These are phyloP conservation scores for Adelognathus sp. DNA, from an alignment of 2,888 invertebrate species.

Conservation along the genomic window DNA sequence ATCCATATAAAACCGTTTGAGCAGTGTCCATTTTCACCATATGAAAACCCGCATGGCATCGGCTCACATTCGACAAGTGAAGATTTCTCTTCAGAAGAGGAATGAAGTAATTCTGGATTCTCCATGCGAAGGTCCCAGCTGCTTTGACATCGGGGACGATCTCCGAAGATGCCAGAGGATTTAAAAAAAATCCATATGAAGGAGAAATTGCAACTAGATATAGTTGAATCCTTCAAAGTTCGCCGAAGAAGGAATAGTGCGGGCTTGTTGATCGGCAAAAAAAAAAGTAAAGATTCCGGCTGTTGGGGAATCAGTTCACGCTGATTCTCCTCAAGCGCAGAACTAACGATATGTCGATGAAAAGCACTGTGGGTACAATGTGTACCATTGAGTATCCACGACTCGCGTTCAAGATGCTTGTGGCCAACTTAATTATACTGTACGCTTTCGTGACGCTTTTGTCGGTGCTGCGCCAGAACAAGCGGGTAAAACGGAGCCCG, in stretches of 20 bases:
- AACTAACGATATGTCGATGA: neutral
- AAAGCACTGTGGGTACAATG: neutral
- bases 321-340: neutral
- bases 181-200: constrained; percentile 18
- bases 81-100: constrained; percentile 50
- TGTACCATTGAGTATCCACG: neutral
- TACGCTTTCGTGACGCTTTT: constrained; percentile 43
- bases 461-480: constrained; percentile 41
- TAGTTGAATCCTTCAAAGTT: neutral
- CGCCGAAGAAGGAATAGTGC: constrained; percentile 4
- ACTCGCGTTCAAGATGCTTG: constrained; percentile 24
- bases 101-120: constrained; percentile 46
- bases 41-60: constrained; percentile 32
- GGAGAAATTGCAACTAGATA: constrained; percentile 29
- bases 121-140: constrained; percentile 1
- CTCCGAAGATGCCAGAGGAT: neutral
- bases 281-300: neutral
- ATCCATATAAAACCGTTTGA: constrained; percentile 21
- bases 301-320: neutral
- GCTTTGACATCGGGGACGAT: constrained; percentile 22
- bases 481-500: constrained; percentile 56
- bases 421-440: constrained; percentile 59
- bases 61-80: constrained; percentile 18
- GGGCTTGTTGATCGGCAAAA: neutral
- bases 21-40: constrained; percentile 38